Evolutionary conservation across 2,797 vertebrate species (phyloP), one percentile per base, ranked within the genome.

Genomic region (Alosa sapidissima): DNA sequence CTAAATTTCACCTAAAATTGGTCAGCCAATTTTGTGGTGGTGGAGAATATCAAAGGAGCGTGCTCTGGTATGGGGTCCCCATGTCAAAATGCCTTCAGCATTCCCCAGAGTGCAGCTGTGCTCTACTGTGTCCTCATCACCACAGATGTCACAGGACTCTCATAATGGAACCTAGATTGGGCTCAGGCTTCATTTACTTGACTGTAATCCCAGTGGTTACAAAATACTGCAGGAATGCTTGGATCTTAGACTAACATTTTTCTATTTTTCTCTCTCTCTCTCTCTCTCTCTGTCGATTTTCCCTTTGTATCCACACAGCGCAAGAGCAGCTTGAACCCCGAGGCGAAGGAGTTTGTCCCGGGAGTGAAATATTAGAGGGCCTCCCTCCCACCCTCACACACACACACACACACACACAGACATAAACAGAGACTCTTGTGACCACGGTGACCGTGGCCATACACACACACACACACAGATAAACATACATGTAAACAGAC

Each of bases 291-390:
- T 52, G 49, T 24, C 16, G 13, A n/a, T 16, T 81, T 6, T 47
- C 24, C n/a, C 51, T 82, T 54, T 78, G 36, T 78, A 41, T 47
- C 41, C 72, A 3, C 7, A 47, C 96, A 99, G 98, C 97, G 96
- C 96, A 98, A 98, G 96, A 99, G 98, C 95, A 96, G 95, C 91
- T 97, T 99, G 95, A 99, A 99, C 89, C 98, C 98, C 0, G 97
- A 99, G 84, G 98, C 98, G 81, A 99, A 99, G 97, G 98, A 99
- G 94, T 99, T 99, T 65, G 93, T 99, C 89, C 98, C 98, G 0
- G 98, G 98, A 86, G 97, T 98, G 95, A 99, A 99, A 96, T 99
- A 99, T 95, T 99, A 96, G 72, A 78, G 97, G 91, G 93, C 90
- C 90, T 90, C 89, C 89, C 92, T 92, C 94, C 94, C 92, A 94